These are phyloP conservation scores for Lordiphosa andalusiaca DNA, from an alignment of 2,888 invertebrate genomes.

Conservation along the genomic window DNA sequence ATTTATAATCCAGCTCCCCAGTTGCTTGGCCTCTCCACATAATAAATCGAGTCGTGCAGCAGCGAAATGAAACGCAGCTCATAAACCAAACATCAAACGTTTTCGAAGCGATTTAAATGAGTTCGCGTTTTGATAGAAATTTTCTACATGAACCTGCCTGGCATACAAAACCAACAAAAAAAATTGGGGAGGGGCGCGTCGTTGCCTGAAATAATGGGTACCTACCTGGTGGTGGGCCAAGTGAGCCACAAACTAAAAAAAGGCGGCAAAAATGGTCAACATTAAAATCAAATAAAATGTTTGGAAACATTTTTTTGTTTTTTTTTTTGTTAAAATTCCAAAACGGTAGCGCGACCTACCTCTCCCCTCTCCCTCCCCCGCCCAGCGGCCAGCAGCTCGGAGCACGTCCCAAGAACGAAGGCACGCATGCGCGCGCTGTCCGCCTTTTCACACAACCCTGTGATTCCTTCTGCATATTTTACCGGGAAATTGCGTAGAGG, in stretches of 20 bases:
- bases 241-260: conserved; percentile 13
- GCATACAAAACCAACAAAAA: conserved; percentile 49
- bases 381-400: conserved; percentile 17
- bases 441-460: conserved; percentile 14
- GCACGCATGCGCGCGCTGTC: conserved; percentile 44
- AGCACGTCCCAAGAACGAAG: conserved; percentile 41
- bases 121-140: conserved; percentile 67
- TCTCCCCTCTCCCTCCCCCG: neutral
- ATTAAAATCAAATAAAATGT: conserved; percentile 69
- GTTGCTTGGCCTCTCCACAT: neutral
- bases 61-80: conserved; percentile 43
- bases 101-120: conserved; percentile 62
- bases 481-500: conserved; percentile 17
- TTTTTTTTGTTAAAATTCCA: conserved; percentile 54
- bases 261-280: conserved; percentile 68
- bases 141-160: conserved; percentile 34
- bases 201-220: neutral
- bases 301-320: conserved; percentile 40
- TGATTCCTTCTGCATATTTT: conserved; percentile 7
- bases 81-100: conserved; percentile 67
- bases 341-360: conserved; percentile 44
- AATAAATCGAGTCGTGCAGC: conserved; percentile 7
- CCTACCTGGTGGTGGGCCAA: conserved; percentile 1
- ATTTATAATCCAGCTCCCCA: conserved; percentile 16
- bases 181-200: neutral